These are phyloP conservation scores for Notarius quadriscutis DNA, from an alignment of 2,113 vertebrate species.

Conservation along the genomic window DNA sequence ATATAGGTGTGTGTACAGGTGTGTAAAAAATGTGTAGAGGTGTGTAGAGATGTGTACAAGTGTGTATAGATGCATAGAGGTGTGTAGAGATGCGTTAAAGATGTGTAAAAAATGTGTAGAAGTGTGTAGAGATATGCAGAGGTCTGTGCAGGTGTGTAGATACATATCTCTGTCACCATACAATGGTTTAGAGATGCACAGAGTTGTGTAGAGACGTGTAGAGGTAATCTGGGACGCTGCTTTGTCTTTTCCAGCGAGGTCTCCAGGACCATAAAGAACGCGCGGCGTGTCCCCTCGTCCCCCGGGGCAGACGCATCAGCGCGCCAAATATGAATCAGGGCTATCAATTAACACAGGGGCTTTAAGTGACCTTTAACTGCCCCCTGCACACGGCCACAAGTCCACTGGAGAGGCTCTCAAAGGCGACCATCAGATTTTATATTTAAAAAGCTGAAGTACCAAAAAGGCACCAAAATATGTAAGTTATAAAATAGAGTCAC, in stretches of 20 bases:
- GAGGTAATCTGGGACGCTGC: neutral
- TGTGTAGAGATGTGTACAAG: neutral
- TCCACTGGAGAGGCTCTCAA: neutral
- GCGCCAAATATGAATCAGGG: constrained; percentile 44
- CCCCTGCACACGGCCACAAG: constrained; percentile 10
- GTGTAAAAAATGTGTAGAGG: neutral
- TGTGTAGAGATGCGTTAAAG: neutral
- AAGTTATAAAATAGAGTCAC: no score
- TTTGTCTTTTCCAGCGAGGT: constrained; percentile 43
- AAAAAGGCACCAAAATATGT: neutral
- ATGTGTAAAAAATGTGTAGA: neutral
- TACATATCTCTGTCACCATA: no score
- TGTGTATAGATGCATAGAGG: neutral
- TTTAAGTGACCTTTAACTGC: constrained; percentile 44
- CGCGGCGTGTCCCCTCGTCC: constrained; percentile 47
- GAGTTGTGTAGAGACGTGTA: neutral
- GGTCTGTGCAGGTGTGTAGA: neutral
- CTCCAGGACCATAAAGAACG: constrained; percentile 22
- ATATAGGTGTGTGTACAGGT: neutral
- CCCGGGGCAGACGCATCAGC: constrained; percentile 36
- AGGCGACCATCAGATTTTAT: neutral
- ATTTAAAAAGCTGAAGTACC: neutral
- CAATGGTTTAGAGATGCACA: no score
- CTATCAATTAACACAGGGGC: constrained; percentile 48
- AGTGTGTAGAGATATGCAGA: neutral